Percentiles rank a stretch among this genome's conserved stretches.
These are phyloP conservation scores for Barbus barbus DNA, from an alignment of 2,113 vertebrate species.

Conservation along the genomic window DNA sequence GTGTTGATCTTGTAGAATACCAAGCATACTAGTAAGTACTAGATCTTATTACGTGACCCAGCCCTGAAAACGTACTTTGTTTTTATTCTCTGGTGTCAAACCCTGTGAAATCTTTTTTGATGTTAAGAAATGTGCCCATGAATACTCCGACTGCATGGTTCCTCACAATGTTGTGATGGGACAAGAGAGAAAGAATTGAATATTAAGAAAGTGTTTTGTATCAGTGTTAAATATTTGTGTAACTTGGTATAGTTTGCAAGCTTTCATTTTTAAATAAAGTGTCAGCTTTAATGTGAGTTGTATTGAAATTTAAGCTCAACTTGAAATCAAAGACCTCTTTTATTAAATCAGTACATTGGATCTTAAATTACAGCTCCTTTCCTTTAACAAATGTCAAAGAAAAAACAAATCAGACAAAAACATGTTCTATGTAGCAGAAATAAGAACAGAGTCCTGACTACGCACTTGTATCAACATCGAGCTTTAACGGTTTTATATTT, in stretches of 20 bases:
- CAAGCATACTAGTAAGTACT: not conserved
- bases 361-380: conserved; percentile 13
- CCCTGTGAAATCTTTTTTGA: not conserved
- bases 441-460: not conserved
- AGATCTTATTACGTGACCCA: not conserved
- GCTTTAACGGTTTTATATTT: not conserved
- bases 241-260: not conserved
- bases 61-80: not conserved
- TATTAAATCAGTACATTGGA: conserved; percentile 29
- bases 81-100: not conserved
- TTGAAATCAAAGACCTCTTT: not conserved
- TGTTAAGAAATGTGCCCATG: not conserved
- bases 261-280: conserved; percentile 22
- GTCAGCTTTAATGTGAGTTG: not conserved
- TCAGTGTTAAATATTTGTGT: conserved; percentile 22
- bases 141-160: not conserved
- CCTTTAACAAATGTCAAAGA: not conserved
- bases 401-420: not conserved
- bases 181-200: conserved; percentile 3
- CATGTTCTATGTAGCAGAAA: not conserved
- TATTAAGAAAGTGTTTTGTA: conserved; percentile 15
- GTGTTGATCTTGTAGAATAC: not conserved
- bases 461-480: not conserved
- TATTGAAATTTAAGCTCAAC: not conserved
- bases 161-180: not conserved